Evolutionary conservation across 2,797 vertebrate genomes (phyloP).

Genomic region (Potorous gilbertii): DNA sequence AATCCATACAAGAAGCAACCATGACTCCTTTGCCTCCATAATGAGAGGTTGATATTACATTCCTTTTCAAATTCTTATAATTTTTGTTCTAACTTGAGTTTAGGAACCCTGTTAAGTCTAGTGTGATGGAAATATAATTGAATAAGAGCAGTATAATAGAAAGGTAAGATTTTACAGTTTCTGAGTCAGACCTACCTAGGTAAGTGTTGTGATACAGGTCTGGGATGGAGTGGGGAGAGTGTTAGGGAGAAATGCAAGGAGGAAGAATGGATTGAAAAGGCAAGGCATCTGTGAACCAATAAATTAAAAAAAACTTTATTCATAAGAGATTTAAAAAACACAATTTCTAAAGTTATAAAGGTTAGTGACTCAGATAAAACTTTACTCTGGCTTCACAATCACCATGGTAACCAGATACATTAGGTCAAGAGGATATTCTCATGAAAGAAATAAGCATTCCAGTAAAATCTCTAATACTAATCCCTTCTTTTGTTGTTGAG

Average conservation of each 20-base stretch:
- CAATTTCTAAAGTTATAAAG: neutral
- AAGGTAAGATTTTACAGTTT: neutral
- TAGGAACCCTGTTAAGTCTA: neutral
- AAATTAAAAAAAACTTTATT: neutral
- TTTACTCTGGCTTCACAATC: neutral
- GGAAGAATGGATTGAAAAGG: neutral
- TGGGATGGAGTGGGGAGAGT: neutral
- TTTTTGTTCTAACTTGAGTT: neutral
- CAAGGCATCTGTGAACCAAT: neutral
- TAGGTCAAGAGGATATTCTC: neutral
- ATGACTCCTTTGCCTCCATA: neutral
- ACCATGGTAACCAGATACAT: neutral
- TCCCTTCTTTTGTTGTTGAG: neutral
- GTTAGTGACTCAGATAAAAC: neutral
- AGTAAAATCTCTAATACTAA: neutral
- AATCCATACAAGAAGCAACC: neutral
- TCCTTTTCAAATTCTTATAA: neutral
- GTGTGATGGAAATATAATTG: neutral
- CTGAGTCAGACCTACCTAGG: neutral
- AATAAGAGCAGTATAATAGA: neutral
- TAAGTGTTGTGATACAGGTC: neutral
- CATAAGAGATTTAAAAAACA: neutral
- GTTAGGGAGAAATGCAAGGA: neutral
- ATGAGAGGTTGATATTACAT: neutral
- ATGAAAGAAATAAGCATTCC: neutral